Percentiles rank a stretch among this genome's conserved stretches.
phyloP scores from a whole-genome alignment of 2,888 invertebrate species.

The Deroplatys truncata region DNA sequence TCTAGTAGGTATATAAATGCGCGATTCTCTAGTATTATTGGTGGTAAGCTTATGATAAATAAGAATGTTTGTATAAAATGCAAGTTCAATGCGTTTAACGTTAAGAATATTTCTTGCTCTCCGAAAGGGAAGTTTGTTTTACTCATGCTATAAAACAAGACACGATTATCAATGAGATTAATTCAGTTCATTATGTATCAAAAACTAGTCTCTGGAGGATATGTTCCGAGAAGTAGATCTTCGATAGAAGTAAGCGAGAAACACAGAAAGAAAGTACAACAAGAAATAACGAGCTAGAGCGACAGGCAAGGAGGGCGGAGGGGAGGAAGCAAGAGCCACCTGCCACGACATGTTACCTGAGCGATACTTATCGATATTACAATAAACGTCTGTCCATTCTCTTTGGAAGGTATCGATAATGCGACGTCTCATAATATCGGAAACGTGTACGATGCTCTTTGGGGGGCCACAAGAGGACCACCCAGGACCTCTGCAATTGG shows the following conservation, averaged over 20 bases:
- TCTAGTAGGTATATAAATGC: too few relatives aligned
- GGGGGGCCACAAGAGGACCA: neutral
- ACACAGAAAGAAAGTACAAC: neutral
- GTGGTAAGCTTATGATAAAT: too few relatives aligned
- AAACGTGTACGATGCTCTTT: neutral
- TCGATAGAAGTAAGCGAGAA: neutral
- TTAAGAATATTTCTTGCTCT: neutral
- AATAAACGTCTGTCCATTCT: slow-evolving; percentile 13
- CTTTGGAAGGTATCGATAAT: slow-evolving; percentile 1
- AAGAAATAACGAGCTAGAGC: neutral
- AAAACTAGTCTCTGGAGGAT: neutral
- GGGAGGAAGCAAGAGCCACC: neutral
- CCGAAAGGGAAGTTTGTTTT: neutral
- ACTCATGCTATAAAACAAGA: neutral
- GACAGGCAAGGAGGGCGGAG: neutral
- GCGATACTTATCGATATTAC: slow-evolving; percentile 14
- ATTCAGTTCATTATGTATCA: neutral
- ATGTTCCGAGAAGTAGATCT: neutral
- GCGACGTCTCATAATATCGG: slow-evolving; percentile 13
- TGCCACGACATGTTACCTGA: slow-evolving; percentile 3
- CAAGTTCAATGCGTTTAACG: too few relatives aligned
- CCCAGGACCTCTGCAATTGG: slow-evolving; percentile 1
- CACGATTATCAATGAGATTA: neutral
- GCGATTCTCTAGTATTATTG: too few relatives aligned
- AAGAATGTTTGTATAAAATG: too few relatives aligned